Base-by-base conservation (phyloP, 2,113 vertebrate species). In the Desmodus rotundus region DNA sequence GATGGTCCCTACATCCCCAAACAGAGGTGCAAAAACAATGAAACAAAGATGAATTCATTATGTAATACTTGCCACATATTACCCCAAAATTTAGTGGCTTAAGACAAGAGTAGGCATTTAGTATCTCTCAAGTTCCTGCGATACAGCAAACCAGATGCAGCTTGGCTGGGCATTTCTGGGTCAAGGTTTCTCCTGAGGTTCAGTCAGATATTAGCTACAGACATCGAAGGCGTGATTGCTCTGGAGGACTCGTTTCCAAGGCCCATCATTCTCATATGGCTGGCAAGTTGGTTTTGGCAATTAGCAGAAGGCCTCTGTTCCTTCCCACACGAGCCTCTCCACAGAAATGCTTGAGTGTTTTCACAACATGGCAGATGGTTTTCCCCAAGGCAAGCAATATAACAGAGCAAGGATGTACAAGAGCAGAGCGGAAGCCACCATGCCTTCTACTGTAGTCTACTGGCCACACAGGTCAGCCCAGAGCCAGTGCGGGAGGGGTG, bases 21-120 rank as follows among this genome's bases (percentile, higher is more conserved):
- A 52, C 0, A 89, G 28, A 91, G 20, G 15, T 54, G 12, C 7
- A 77, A 73, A 96, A 85, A 72, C 36, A 89, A 67, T 91, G 56
- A 96, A 38, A 36, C 19, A 93, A 7, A 73, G 11, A 7, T 63
- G 38, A 47, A 76, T 63, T 91, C 11, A 50, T 88, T 74, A 91
- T 45, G 72, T 88, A 85, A 86, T 63, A 9, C 22, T 76, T 56
- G 2, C 77, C 83, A 86, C n/a, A 68, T 89, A 61, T 68, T 47
- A 47, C 4, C 33, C 47, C 24, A 28, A 92, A 83, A 67, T 72
- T 81, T 83, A 92, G 33, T 33, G 1, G 19, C 38, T 81, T 67
- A 86, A 67, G 17, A 68, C 41, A 93, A 73, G 1, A 82, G 20
- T 41, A 84, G 83, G 15, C 2, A 6, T 58, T 83, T 89, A 28